Percentiles rank a stretch among this genome's conserved stretches.
These are phyloP conservation scores for Megaustenia siamemsis DNA, from an alignment of 2,888 invertebrate species.

Conservation along the genomic window DNA sequence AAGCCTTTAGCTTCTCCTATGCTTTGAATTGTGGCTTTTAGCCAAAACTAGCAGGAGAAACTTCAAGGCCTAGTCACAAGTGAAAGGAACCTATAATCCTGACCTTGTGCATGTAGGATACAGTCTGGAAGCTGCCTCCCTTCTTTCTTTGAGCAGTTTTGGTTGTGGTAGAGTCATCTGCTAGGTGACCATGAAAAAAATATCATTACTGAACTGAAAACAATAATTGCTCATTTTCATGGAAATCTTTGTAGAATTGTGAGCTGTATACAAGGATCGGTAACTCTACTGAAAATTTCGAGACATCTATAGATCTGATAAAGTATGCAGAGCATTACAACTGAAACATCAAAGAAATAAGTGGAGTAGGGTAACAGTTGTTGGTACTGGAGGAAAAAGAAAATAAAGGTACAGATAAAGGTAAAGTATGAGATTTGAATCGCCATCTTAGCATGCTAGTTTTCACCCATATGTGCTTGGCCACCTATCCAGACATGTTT, in stretches of 20 bases:
- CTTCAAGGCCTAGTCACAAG: not conserved
- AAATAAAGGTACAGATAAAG: too few relatives aligned
- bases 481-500: too few relatives aligned
- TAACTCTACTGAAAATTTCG: not conserved
- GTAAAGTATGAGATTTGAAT: too few relatives aligned
- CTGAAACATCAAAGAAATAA: too few relatives aligned
- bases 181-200: slow-evolving; percentile 11
- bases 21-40: not conserved
- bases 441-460: too few relatives aligned
- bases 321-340: too few relatives aligned
- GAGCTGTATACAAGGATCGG: not conserved
- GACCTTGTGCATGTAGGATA: slow-evolving; percentile 57
- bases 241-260: not conserved
- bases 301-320: too few relatives aligned
- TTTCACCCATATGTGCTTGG: too few relatives aligned
- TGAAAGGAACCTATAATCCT: slow-evolving; percentile 36
- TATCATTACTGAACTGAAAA: not conserved
- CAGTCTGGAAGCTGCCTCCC: slow-evolving; percentile 55
- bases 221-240: not conserved
- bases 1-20: slow-evolving; percentile 3
- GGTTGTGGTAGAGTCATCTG: not conserved
- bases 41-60: not conserved
- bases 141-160: slow-evolving; percentile 47
- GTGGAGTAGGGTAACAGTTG: too few relatives aligned
- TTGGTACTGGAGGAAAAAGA: too few relatives aligned